phyloP scores from a whole-genome alignment of 2,113 vertebrate genomes.

The Amphilophus citrinellus region DNA sequence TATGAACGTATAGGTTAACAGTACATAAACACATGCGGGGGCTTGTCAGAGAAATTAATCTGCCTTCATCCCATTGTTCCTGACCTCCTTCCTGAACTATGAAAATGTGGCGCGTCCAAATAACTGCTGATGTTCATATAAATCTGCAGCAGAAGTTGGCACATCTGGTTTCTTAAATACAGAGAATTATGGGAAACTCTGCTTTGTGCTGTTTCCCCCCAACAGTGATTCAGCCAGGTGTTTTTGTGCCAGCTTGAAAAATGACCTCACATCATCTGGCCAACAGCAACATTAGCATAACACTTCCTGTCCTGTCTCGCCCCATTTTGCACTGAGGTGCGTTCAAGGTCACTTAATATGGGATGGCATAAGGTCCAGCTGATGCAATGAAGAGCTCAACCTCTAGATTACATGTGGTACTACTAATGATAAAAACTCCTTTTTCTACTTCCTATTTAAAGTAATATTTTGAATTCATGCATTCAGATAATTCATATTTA shows the following conservation, averaged over 20 bases:
- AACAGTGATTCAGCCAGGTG: conserved; percentile 28
- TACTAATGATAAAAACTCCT: background rate
- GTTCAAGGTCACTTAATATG: conserved; percentile 10
- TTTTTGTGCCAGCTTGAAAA: conserved; percentile 24
- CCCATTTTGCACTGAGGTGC: conserved; percentile 9
- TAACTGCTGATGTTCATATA: background rate
- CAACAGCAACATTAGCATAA: background rate
- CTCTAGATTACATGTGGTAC: background rate
- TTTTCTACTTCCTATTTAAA: background rate
- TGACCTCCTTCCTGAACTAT: background rate
- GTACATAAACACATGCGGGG: background rate
- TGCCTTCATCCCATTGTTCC: background rate
- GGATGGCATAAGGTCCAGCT: conserved; percentile 3
- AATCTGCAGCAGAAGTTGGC: background rate
- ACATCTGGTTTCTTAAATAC: background rate
- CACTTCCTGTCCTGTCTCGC: conserved; percentile 24
- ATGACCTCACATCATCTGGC: conserved; percentile 10
- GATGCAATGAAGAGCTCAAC: background rate
- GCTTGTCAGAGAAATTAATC: background rate
- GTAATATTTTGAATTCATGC: background rate
- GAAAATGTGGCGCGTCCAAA: background rate
- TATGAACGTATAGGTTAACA: background rate
- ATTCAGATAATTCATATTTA: too few species aligned
- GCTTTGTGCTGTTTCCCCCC: background rate
- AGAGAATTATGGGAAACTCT: background rate